phyloP scores from a whole-genome alignment of 2,113 vertebrate genomes.

The Cheirogaleus medius region DNA sequence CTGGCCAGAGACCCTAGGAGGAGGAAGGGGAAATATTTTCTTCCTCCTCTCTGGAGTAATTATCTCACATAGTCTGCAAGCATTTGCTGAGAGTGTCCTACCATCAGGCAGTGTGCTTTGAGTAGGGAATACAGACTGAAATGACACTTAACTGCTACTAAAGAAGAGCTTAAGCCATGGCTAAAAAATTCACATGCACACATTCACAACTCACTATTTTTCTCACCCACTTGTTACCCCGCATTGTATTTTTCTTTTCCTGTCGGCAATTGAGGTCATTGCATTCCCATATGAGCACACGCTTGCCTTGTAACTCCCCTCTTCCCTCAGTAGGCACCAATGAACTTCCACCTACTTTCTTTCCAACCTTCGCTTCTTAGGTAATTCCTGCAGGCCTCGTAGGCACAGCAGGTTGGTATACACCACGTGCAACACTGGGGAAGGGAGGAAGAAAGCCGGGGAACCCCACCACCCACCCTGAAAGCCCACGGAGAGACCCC shows the following conservation, averaged over 20 bases:
- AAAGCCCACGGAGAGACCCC: neutral
- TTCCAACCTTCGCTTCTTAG: neutral
- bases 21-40: neutral
- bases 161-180: neutral
- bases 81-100: too few relatives aligned
- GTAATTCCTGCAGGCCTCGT: neutral
- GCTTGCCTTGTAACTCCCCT: neutral
- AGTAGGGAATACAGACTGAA: neutral
- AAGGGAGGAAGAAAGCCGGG: neutral
- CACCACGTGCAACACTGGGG: too few relatives aligned
- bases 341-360: neutral
- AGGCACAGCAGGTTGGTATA: too few relatives aligned
- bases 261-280: neutral
- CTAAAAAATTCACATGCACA: neutral
- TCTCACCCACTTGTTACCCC: neutral
- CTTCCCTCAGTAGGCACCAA: too few relatives aligned
- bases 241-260: neutral
- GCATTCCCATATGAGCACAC: fast-evolving
- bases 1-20: neutral
- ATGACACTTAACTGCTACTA: neutral
- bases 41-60: neutral
- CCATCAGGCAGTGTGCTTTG: neutral
- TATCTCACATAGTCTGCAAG: neutral
- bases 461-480: neutral
- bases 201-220: neutral